Conservation (phyloP, 2,888 invertebrate species). For the Andrena chrysosceles region DNA sequence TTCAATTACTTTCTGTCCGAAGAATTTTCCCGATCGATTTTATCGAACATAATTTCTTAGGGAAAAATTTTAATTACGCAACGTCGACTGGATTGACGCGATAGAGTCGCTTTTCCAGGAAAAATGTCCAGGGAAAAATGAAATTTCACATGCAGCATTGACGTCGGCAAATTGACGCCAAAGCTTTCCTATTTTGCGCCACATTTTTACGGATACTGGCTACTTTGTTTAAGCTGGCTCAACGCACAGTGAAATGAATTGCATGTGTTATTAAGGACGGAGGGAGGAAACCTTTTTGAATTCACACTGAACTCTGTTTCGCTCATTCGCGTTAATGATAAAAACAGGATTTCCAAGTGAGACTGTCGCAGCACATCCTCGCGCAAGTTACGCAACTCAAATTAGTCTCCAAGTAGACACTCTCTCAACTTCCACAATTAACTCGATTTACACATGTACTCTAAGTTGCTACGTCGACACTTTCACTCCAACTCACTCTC, state of each 20-base stretch:
- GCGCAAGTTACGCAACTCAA: not conserved
- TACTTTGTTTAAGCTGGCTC: not conserved
- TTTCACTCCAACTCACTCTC: not conserved
- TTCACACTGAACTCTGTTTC: not conserved
- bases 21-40: not conserved
- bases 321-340: not conserved
- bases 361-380: not conserved
- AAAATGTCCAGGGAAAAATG: constrained; percentile 17
- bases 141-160: not conserved
- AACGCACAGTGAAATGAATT: not conserved
- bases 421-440: not conserved
- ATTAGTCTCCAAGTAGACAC: constrained; percentile 1
- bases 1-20: not conserved
- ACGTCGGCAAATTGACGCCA: not conserved
- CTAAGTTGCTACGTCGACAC: not conserved
- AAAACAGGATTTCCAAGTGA: not conserved
- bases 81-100: not conserved
- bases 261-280: not conserved
- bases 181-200: not conserved
- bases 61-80: constrained; percentile 24
- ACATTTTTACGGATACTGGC: no score
- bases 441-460: constrained; percentile 2
- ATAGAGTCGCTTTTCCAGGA: not conserved
- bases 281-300: not conserved
- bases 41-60: constrained; percentile 10